phyloP scores from a whole-genome alignment of 2,888 invertebrate genomes.

The Erebia ligea region DNA sequence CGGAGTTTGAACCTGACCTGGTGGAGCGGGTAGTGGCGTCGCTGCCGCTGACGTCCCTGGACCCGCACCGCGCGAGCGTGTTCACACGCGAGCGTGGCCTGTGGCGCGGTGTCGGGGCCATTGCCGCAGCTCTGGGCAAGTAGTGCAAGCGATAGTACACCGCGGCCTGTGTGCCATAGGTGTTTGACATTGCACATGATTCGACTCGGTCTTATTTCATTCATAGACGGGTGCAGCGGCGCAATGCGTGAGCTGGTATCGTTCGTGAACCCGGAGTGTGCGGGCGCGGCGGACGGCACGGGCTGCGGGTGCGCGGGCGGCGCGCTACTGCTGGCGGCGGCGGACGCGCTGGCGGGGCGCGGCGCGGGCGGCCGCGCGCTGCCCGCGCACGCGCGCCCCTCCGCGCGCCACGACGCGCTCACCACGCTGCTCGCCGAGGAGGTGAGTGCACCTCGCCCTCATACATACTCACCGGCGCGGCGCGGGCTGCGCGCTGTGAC shows the following conservation, averaged over 20 bases:
- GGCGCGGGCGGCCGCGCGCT: slow-evolving; percentile 87
- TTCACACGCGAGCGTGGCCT: slow-evolving; percentile 64
- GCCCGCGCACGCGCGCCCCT: slow-evolving; percentile 78
- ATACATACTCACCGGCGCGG: no score
- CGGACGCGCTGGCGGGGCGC: slow-evolving; percentile 89
- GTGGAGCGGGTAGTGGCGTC: slow-evolving; percentile 87
- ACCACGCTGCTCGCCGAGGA: slow-evolving; percentile 61
- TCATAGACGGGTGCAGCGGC: slow-evolving; percentile 59
- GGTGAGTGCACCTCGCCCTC: slow-evolving; percentile 42
- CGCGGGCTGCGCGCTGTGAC: no score
- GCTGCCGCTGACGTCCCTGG: slow-evolving; percentile 68
- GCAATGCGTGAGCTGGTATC: slow-evolving; percentile 87
- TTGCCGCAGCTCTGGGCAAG: slow-evolving; percentile 59
- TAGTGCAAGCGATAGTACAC: no score
- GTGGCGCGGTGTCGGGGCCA: slow-evolving; percentile 74
- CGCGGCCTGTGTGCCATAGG: no score
- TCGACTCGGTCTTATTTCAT: neutral
- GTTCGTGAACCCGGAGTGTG: slow-evolving; percentile 60
- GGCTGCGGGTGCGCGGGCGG: slow-evolving; percentile 83
- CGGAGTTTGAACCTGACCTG: slow-evolving; percentile 84
- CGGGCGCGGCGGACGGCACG: slow-evolving; percentile 36
- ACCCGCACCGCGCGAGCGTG: slow-evolving; percentile 74
- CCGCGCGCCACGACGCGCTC: slow-evolving; percentile 85
- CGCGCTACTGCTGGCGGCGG: slow-evolving; percentile 88
- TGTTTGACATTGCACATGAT: no score